Evolutionary conservation across 92 coral and sea anemone genomes (phyloP).

Genomic region (Heteractis magnifica): DNA sequence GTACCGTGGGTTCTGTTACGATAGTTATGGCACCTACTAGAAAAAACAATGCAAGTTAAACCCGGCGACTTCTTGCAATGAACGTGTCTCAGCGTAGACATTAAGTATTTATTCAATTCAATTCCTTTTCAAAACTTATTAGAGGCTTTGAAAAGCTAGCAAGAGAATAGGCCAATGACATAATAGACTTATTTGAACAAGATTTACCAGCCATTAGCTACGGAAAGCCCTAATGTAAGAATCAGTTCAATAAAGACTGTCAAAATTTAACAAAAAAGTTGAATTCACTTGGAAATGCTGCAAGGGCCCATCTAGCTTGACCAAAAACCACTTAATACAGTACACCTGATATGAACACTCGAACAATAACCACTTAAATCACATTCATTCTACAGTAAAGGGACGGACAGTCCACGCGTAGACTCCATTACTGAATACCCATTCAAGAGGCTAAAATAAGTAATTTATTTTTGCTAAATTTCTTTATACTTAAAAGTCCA

Average conservation of each 20-base stretch:
- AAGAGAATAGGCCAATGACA: not conserved
- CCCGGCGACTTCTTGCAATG: conserved; percentile 10
- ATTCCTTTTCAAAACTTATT: conserved; percentile 10
- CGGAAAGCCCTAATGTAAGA: not conserved
- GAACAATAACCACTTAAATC: conserved; percentile 5
- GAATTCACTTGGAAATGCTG: conserved; percentile 1
- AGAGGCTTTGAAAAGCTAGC: not conserved
- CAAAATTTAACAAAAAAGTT: not conserved
- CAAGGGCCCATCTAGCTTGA: conserved; percentile 5
- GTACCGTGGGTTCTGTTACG: conserved; percentile 51
- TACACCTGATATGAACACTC: not conserved
- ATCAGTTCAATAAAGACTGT: conserved; percentile 10
- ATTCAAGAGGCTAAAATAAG: not conserved
- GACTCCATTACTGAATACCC: not conserved
- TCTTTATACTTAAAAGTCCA: not conserved
- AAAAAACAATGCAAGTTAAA: conserved; percentile 32
- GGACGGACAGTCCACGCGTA: conserved; percentile 23
- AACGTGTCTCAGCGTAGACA: conserved; percentile 31
- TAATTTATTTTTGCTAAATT: not conserved
- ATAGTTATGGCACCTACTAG: conserved; percentile 35
- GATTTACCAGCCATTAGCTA: not conserved
- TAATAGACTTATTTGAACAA: not conserved
- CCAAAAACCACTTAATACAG: not conserved
- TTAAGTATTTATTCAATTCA: conserved; percentile 21
- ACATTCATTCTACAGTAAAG: not conserved